Evolutionary conservation across 2,113 vertebrate species (phyloP).

Genomic region (Megaceryle torquata): DNA sequence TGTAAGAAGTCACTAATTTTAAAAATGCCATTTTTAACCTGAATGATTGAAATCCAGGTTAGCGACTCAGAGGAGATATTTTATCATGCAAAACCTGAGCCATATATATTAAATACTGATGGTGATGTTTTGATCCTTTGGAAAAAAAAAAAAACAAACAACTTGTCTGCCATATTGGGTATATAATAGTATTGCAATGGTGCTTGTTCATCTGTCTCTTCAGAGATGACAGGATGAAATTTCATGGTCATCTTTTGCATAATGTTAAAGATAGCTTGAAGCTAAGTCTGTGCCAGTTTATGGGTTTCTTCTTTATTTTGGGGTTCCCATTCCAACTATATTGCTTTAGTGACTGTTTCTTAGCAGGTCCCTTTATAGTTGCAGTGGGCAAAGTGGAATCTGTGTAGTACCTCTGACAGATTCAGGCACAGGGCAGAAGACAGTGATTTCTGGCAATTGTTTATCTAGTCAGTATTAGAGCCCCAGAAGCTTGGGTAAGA

Average conservation of each 20-base stretch:
- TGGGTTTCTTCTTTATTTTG: neutral
- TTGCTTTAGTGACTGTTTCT: fast-evolving
- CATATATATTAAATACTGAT: neutral
- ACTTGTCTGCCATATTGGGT: neutral
- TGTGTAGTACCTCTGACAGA: neutral
- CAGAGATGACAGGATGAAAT: neutral
- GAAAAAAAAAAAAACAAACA: neutral
- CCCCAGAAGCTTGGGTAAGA: neutral
- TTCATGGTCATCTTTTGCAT: neutral
- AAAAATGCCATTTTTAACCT: conserved; percentile 24
- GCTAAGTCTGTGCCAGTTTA: neutral
- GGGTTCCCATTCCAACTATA: neutral
- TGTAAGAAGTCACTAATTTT: neutral
- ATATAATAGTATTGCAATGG: neutral
- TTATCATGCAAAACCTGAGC: conserved; percentile 11
- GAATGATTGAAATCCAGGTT: conserved; percentile 30
- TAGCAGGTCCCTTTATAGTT: neutral
- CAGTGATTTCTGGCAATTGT: neutral
- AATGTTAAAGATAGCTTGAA: neutral
- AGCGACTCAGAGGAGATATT: neutral
- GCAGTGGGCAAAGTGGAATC: neutral
- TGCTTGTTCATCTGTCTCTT: neutral
- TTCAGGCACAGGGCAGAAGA: neutral
- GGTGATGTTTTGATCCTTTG: neutral
- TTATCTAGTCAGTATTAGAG: neutral